A percentile compares a stretch with the other conserved stretches of the same genome.
Evolutionary conservation across 1,140 invertebrate species (phyloP).

Genomic region (Trypoxylus dichotomus): DNA sequence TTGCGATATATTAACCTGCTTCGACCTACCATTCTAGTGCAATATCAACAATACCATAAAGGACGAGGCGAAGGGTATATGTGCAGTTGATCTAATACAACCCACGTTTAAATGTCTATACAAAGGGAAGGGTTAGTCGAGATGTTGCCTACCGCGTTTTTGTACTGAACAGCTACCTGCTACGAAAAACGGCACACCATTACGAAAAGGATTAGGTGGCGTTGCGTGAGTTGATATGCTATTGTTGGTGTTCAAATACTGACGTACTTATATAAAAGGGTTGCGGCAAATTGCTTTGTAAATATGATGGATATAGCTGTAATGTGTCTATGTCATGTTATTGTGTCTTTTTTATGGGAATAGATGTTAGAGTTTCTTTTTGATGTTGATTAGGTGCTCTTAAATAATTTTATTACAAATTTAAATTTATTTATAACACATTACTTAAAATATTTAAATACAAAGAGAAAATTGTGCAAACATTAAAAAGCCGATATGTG

Average conservation of each 20-base stretch:
- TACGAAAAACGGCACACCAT: not conserved
- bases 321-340: not conserved
- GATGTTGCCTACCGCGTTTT: not conserved
- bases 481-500: no score
- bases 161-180: not conserved
- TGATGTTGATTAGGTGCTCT: no score
- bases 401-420: no score
- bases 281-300: constrained; percentile 1
- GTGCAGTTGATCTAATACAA: not conserved
- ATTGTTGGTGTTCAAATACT: not conserved
- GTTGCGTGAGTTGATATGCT: not conserved
- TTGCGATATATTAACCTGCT: no score
- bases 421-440: no score
- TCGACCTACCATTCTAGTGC: no score
- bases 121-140: not conserved
- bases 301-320: not conserved
- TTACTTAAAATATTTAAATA: no score
- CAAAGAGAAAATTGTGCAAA: no score
- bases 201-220: not conserved
- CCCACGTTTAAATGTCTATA: not conserved
- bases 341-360: not conserved
- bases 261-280: not conserved
- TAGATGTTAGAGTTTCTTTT: no score
- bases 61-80: no score
- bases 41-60: no score